A percentile compares a stretch with the other conserved stretches of the same genome.
Evolutionary conservation across 2,113 vertebrate genomes (phyloP).

Genomic region (Abramis brama): DNA sequence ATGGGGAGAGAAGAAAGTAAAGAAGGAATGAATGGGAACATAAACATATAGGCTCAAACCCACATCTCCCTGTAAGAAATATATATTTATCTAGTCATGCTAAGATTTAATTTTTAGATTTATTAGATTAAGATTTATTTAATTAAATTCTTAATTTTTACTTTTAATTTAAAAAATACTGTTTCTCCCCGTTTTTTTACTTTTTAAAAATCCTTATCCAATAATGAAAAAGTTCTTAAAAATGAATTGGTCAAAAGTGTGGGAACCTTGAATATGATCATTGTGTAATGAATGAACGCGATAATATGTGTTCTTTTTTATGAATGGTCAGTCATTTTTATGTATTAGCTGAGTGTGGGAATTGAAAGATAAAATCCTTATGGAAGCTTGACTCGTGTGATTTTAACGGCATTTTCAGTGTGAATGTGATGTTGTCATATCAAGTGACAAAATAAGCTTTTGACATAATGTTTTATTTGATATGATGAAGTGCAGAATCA

Average conservation of each 20-base stretch:
- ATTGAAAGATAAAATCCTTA: not conserved
- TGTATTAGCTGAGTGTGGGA: not conserved
- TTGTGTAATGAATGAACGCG: not conserved
- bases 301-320: not conserved
- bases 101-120: too few species aligned
- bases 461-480: slow-evolving; percentile 11
- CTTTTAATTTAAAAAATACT: too few species aligned
- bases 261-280: not conserved
- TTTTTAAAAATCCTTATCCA: not conserved
- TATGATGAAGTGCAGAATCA: slow-evolving; percentile 17
- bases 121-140: too few species aligned
- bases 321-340: not conserved
- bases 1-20: not conserved
- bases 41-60: not conserved
- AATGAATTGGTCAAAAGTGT: not conserved
- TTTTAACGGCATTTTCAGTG: not conserved
- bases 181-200: too few species aligned
- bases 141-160: too few species aligned
- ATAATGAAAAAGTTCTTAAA: not conserved
- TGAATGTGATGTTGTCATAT: not conserved
- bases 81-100: too few species aligned
- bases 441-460: slow-evolving; percentile 18
- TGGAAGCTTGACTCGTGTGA: not conserved
- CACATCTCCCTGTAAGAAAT: not conserved
- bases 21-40: not conserved